A percentile compares a stretch with the other conserved stretches of the same genome.
phyloP scores from a whole-genome alignment of 2,888 invertebrate species.

The Eupithecia inturbata region DNA sequence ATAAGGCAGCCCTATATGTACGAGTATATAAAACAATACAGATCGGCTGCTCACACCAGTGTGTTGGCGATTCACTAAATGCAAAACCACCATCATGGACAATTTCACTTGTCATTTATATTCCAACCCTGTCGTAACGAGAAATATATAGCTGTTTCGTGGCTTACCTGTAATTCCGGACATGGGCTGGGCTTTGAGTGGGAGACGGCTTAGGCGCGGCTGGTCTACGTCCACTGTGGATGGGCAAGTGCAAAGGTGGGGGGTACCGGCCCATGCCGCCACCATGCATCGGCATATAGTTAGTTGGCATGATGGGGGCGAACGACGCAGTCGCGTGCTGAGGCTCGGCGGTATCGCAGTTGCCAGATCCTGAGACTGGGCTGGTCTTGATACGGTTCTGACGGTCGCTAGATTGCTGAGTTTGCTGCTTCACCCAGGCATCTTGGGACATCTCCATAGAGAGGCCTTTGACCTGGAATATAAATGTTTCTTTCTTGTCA shows the following conservation, averaged over 20 bases:
- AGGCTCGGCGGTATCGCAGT: slow-evolving; percentile 82
- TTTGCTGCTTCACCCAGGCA: slow-evolving; percentile 80
- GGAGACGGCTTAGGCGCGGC: slow-evolving; percentile 80
- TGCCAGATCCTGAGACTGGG: slow-evolving; percentile 76
- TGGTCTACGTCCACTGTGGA: slow-evolving; percentile 81
- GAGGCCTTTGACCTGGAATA: slow-evolving; percentile 77
- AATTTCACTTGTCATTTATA: neutral
- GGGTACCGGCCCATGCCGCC: slow-evolving; percentile 80
- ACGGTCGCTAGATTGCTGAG: slow-evolving; percentile 73
- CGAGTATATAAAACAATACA: neutral
- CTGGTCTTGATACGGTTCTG: slow-evolving; percentile 78
- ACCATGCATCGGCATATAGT: slow-evolving; percentile 72
- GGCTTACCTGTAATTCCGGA: slow-evolving; percentile 81
- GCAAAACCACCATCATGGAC: neutral
- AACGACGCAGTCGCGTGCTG: slow-evolving; percentile 75
- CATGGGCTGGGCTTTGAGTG: slow-evolving; percentile 78
- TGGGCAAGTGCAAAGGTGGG: slow-evolving; percentile 85
- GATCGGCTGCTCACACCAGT: neutral
- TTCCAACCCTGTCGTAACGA: neutral
- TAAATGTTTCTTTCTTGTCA: slow-evolving; percentile 2
- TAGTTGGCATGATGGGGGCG: slow-evolving; percentile 76
- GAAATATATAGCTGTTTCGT: neutral
- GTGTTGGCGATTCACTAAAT: neutral
- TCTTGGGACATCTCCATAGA: slow-evolving; percentile 82
- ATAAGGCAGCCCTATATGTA: neutral